phyloP scores from a whole-genome alignment of 2,888 invertebrate genomes.

The Mythimna lalbum region DNA sequence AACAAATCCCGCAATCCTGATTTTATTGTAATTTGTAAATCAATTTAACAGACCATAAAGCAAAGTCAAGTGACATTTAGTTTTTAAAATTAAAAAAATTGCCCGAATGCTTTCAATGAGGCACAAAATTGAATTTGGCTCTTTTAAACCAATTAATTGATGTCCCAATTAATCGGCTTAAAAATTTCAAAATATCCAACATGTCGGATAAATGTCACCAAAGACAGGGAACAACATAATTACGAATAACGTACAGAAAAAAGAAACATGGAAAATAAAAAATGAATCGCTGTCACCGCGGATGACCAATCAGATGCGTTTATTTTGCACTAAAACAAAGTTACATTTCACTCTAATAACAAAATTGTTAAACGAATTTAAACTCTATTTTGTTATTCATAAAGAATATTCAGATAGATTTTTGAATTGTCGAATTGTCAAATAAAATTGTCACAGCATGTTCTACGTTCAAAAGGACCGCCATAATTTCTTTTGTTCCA shows the following conservation, averaged over 20 bases:
- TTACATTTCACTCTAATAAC: not conserved
- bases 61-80: not conserved
- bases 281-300: constrained; percentile 60
- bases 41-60: not conserved
- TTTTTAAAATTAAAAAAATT: not conserved
- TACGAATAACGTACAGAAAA: constrained; percentile 50
- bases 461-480: constrained; percentile 61
- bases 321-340: constrained; percentile 43
- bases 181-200: constrained; percentile 43
- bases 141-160: constrained; percentile 49
- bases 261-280: constrained; percentile 46
- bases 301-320: constrained; percentile 63
- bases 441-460: constrained; percentile 28
- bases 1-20: too few relatives aligned
- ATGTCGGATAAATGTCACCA: constrained; percentile 49
- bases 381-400: not conserved
- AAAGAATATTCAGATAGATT: not conserved
- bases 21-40: not conserved
- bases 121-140: constrained; percentile 15
- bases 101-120: not conserved
- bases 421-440: constrained; percentile 3
- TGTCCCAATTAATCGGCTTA: constrained; percentile 47
- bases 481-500: constrained; percentile 62
- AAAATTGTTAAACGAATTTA: constrained; percentile 13
- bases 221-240: constrained; percentile 62